phyloP scores from a whole-genome alignment of 2,113 vertebrate genomes.

The Lampris incognitus region DNA sequence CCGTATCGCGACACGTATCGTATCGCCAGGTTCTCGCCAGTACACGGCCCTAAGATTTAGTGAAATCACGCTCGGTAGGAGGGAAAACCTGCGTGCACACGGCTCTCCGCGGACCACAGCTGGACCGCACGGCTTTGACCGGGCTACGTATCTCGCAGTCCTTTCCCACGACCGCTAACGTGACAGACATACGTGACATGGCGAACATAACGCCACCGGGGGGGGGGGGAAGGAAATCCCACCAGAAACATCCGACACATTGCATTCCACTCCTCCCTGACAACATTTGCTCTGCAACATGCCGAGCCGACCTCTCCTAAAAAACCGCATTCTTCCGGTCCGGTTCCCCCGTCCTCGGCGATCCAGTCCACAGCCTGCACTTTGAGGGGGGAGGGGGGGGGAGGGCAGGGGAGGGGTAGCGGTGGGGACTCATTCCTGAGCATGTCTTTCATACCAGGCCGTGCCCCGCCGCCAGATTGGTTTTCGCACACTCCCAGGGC shows the following conservation, averaged over 20 bases:
- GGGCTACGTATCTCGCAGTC: no score
- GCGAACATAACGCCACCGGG: no score
- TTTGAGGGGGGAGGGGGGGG: not conserved
- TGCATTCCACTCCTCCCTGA: not conserved
- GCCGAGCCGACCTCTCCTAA: constrained; percentile 3
- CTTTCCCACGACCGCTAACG: no score
- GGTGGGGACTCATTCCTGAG: constrained; percentile 49
- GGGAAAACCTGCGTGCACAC: no score
- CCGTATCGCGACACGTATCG: no score
- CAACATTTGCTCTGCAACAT: constrained; percentile 15
- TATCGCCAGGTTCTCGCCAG: no score
- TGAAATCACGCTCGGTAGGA: no score
- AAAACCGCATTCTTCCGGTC: constrained; percentile 14
- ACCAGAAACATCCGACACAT: not conserved
- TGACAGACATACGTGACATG: no score
- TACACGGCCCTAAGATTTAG: no score
- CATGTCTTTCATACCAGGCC: constrained; percentile 60
- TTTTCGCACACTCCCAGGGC: constrained; percentile 72
- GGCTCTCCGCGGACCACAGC: no score
- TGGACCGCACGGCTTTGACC: no score
- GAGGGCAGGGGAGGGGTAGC: not conserved
- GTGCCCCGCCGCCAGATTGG: constrained; percentile 72
- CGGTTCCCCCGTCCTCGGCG: constrained; percentile 20
- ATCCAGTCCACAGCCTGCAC: constrained; percentile 17
- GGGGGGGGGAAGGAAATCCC: no score